phyloP scores from a whole-genome alignment of 2,113 vertebrate genomes.

The Suricata suricatta region DNA sequence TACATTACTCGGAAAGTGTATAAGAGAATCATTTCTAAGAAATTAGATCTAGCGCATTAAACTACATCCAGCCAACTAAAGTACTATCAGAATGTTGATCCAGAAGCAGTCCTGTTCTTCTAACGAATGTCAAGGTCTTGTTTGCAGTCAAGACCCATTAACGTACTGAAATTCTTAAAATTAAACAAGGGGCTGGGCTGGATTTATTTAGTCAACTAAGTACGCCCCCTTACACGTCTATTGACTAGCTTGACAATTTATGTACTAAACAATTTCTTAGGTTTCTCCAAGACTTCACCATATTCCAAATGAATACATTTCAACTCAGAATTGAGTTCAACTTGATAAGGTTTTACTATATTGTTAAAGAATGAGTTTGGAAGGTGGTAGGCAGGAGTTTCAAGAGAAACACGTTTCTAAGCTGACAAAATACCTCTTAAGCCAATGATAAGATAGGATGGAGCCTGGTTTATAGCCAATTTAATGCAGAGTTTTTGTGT shows the following conservation, averaged over 20 bases:
- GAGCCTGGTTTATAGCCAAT: neutral
- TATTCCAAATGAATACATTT: neutral
- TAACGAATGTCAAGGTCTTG: neutral
- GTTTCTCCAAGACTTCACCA: neutral
- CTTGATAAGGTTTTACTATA: neutral
- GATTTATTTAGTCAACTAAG: neutral
- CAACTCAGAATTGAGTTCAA: neutral
- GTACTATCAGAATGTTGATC: neutral
- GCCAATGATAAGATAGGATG: neutral
- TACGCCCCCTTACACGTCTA: neutral
- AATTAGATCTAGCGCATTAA: conserved; percentile 20
- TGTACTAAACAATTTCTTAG: conserved; percentile 11
- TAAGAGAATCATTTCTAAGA: conserved; percentile 41
- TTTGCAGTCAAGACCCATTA: neutral
- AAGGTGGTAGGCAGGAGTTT: neutral
- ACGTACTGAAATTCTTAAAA: neutral
- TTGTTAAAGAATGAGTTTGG: neutral
- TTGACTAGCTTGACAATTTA: neutral
- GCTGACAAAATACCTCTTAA: neutral
- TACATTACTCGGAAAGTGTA: neutral
- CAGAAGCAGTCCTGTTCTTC: neutral
- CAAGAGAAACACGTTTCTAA: neutral
- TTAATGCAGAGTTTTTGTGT: neutral
- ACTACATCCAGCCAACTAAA: neutral
- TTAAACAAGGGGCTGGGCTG: neutral